Conservation (phyloP, 2,888 invertebrate genomes). For the Drosophila rellima region DNA sequence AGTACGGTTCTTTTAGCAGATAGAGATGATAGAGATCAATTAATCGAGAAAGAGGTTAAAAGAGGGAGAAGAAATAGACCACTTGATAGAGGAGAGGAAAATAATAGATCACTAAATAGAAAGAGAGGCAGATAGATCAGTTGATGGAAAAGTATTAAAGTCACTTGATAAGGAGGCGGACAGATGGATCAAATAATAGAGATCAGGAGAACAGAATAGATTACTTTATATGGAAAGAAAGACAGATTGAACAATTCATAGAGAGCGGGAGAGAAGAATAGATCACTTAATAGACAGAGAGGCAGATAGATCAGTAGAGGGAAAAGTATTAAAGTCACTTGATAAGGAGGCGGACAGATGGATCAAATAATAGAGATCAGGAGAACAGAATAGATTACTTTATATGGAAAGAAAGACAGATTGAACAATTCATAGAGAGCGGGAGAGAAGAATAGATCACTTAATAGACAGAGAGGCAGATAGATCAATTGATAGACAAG, state of each 20-base stretch:
- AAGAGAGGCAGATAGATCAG: not conserved
- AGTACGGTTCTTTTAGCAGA: not conserved
- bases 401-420: not conserved
- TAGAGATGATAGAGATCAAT: not conserved
- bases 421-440: not conserved
- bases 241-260: too few relatives aligned
- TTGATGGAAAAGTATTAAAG: too few relatives aligned
- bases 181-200: not conserved
- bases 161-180: too few relatives aligned
- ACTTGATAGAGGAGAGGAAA: not conserved
- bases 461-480: not conserved
- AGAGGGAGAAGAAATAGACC: not conserved
- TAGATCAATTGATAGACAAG: too few relatives aligned
- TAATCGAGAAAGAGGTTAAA: not conserved
- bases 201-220: too few relatives aligned
- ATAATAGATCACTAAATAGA: not conserved
- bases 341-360: not conserved
- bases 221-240: too few relatives aligned
- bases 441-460: not conserved
- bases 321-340: constrained; percentile 7
- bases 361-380: not conserved
- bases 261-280: too few relatives aligned
- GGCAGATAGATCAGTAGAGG: not conserved
- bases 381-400: too few relatives aligned
- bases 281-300: too few relatives aligned